Evolutionary conservation across 2,888 invertebrate species (phyloP), one percentile per base, ranked within the genome.

Genomic region (Euzophera pinguis): DNA sequence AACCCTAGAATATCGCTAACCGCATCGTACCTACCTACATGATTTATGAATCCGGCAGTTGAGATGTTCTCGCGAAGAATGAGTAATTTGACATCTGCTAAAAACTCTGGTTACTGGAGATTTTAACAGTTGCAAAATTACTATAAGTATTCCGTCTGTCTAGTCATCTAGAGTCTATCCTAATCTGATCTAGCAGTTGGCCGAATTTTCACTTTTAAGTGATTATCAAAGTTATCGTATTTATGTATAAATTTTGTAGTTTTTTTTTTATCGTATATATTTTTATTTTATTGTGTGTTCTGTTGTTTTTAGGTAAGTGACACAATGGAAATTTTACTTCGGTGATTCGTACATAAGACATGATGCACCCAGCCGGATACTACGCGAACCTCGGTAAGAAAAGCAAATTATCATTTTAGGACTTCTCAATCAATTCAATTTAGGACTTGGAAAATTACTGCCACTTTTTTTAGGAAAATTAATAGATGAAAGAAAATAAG

Each of bases 331-430:
- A 78, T 64, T 72, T 75, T 79, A 69, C 73, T 64, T 50, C 82
- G 83, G 85, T 89, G 86, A 88, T 84, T 74, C 69, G 65, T 75
- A 66, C 71, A 67, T 74, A 68, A 32, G 45, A 14, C 14, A 84
- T 78, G 80, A 89, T 90, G 89, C 90, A 90, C 76, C 90, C 90
- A 65, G 87, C 89, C 58, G 90, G 90, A 70, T 90, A 89, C 86
- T 90, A 90, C 86, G 90, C 90, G 57, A 90, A 90, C 66, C 83
- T 90, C 57, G 90, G 90, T 90, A 88, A 89, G 89, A 72, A 58
- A 57, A 39, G 22, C 22, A 47, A 27, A n/a, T 27, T 34, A 6
- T 34, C 4, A 35, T 47, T 35, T 35, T 47, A 34, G 47, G 35
- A n/a, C n/a, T n/a, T n/a, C n/a, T n/a, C n/a, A n/a, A n/a, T n/a